Percentiles rank a stretch among this genome's conserved stretches.
phyloP scores from a whole-genome alignment of 2,888 invertebrate species.

The Melanophora roralis region DNA sequence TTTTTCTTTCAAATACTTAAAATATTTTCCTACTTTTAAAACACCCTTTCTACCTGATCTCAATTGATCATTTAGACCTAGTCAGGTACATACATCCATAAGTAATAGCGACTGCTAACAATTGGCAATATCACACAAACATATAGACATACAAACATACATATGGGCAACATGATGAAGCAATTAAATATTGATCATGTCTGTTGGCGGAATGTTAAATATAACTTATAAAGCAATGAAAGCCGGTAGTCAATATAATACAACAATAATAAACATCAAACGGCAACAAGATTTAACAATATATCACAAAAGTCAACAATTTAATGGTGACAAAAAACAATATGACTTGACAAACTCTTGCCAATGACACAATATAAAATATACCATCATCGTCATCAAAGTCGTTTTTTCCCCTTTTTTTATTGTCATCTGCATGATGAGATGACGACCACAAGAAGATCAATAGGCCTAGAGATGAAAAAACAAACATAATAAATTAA shows the following conservation, averaged over 20 bases:
- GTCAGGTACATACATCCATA: not conserved
- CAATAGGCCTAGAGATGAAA: not conserved
- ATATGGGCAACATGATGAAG: slow-evolving; percentile 61
- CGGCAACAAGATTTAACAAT: slow-evolving; percentile 55
- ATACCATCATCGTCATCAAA: slow-evolving; percentile 24
- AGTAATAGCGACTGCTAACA: slow-evolving; percentile 11
- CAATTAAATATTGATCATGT: slow-evolving; percentile 76
- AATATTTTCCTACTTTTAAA: too few relatives aligned
- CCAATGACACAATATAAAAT: slow-evolving; percentile 57
- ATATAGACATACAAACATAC: slow-evolving; percentile 1
- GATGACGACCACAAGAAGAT: slow-evolving; percentile 29
- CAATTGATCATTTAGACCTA: not conserved
- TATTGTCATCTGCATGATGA: not conserved
- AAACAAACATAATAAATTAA: slow-evolving; percentile 32
- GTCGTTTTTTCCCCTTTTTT: not conserved
- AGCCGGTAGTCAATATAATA: slow-evolving; percentile 44
- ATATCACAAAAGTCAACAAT: slow-evolving; percentile 61
- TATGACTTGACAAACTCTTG: slow-evolving; percentile 61
- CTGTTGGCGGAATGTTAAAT: slow-evolving; percentile 65
- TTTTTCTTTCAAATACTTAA: too few relatives aligned
- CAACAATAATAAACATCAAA: slow-evolving; percentile 10
- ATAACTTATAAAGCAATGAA: slow-evolving; percentile 55
- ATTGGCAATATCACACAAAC: slow-evolving; percentile 8
- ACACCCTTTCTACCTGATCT: slow-evolving; percentile 27
- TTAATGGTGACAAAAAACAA: slow-evolving; percentile 63